Percentiles rank a stretch among this genome's conserved stretches.
These are phyloP conservation scores for Melanotaenia pygmaea DNA, from an alignment of 2,797 vertebrate species.

Conservation along the genomic window DNA sequence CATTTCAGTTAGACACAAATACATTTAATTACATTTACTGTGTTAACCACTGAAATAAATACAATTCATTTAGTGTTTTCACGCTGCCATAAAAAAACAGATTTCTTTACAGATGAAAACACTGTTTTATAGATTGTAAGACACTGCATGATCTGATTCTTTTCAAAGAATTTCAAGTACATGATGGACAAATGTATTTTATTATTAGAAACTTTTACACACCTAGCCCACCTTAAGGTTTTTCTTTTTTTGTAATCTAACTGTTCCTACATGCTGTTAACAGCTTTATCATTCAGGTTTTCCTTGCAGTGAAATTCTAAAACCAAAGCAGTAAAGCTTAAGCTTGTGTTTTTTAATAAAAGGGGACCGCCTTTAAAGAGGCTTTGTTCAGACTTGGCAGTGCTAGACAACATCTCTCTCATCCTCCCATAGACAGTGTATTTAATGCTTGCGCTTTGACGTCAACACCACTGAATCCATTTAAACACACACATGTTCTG, in stretches of 20 bases:
- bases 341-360: slow-evolving; percentile 9
- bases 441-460: slow-evolving; percentile 6
- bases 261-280: slow-evolving; percentile 18
- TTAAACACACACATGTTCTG: slow-evolving; percentile 8
- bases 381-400: slow-evolving; percentile 24
- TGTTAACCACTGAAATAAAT: slow-evolving; percentile 58
- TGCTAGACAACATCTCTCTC: slow-evolving; percentile 13
- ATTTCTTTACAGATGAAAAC: slow-evolving; percentile 18
- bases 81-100: slow-evolving; percentile 1
- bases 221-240: slow-evolving; percentile 47
- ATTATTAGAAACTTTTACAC: slow-evolving; percentile 20
- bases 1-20: slow-evolving; percentile 35
- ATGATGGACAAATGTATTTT: slow-evolving; percentile 32
- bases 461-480: neutral
- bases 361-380: slow-evolving; percentile 12
- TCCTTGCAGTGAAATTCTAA: slow-evolving; percentile 27
- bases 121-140: slow-evolving; percentile 18
- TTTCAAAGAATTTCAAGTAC: slow-evolving; percentile 47
- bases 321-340: slow-evolving; percentile 22
- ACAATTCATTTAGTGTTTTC: slow-evolving; percentile 53
- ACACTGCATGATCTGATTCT: slow-evolving; percentile 5
- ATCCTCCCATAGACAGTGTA: slow-evolving; percentile 12
- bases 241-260: neutral
- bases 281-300: slow-evolving; percentile 2
- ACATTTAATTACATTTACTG: slow-evolving; percentile 16